Evolutionary conservation across 1,140 invertebrate species (phyloP).

Genomic region (Spodoptera litura): DNA sequence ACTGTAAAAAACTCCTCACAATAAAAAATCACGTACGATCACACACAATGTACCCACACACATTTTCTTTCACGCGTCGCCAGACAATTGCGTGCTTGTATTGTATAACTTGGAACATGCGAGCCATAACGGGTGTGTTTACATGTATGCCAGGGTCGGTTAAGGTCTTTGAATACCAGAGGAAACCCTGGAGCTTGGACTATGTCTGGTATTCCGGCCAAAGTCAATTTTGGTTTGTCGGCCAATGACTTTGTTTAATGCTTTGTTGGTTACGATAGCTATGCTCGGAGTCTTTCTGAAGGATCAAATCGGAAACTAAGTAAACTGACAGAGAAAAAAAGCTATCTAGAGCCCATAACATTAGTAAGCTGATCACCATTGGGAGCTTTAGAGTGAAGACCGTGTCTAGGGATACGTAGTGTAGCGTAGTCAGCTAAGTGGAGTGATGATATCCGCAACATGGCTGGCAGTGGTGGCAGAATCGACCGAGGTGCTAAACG

Average conservation of each 20-base stretch:
- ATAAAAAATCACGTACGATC: slow-evolving; percentile 3
- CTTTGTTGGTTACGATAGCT: background rate
- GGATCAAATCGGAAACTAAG: no score
- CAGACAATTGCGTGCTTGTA: slow-evolving; percentile 34
- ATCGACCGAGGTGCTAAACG: no score
- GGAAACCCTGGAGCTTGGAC: background rate
- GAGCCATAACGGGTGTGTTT: slow-evolving; percentile 25
- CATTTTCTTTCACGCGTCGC: slow-evolving; percentile 34
- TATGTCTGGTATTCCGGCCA: background rate
- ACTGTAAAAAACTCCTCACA: background rate
- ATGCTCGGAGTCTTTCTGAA: no score
- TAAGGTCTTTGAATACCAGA: background rate
- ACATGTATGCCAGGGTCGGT: slow-evolving; percentile 38
- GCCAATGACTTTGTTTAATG: background rate
- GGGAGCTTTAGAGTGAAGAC: no score
- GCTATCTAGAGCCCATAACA: no score
- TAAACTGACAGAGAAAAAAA: no score
- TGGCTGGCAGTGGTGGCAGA: no score
- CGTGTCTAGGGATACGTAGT: no score
- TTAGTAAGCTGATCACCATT: no score
- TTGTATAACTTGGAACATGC: slow-evolving; percentile 37
- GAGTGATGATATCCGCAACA: no score
- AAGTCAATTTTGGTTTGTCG: background rate
- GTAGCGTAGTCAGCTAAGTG: no score
- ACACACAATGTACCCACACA: slow-evolving; percentile 26